A percentile compares a stretch with the other conserved stretches of the same genome.
Conservation (phyloP, 1,140 invertebrate species). For the Caenorhabditis latens region DNA sequence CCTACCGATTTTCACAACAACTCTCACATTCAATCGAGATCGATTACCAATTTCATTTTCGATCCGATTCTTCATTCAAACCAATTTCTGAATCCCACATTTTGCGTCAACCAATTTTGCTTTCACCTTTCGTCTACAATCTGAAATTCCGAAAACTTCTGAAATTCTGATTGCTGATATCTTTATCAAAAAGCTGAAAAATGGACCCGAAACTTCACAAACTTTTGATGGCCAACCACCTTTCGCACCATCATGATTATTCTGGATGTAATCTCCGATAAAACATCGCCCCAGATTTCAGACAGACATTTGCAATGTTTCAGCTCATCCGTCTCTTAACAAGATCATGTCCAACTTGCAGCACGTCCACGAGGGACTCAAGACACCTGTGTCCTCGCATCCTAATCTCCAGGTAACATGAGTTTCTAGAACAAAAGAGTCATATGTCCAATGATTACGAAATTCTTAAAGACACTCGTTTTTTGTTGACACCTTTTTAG, state of each 20-base stretch:
- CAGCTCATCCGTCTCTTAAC: slow-evolving; percentile 61
- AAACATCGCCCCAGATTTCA: neutral
- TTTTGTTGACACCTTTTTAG: slow-evolving; percentile 23
- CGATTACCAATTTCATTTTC: neutral
- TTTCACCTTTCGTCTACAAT: neutral
- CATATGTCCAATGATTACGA: slow-evolving; percentile 25
- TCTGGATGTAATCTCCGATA: slow-evolving; percentile 17
- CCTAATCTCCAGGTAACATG: slow-evolving; percentile 56
- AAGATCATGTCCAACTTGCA: slow-evolving; percentile 59
- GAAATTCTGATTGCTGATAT: slow-evolving; percentile 1
- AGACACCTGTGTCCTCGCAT: slow-evolving; percentile 22
- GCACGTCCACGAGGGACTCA: slow-evolving; percentile 53
- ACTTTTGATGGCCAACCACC: slow-evolving; percentile 1
- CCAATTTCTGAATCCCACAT: neutral
- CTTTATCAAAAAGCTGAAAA: slow-evolving; percentile 5
- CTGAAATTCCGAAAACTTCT: neutral
- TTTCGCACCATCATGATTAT: slow-evolving; percentile 24
- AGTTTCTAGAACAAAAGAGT: slow-evolving; percentile 21
- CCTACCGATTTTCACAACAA: slow-evolving; percentile 44
- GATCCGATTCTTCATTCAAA: neutral
- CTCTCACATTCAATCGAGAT: neutral
- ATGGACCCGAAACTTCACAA: slow-evolving; percentile 8
- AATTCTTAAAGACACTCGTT: slow-evolving; percentile 18
- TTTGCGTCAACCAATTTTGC: neutral
- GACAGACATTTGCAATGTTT: neutral